Evolutionary conservation across 2,888 invertebrate species (phyloP).

Genomic region (Spatulosminthurus flaviceps): DNA sequence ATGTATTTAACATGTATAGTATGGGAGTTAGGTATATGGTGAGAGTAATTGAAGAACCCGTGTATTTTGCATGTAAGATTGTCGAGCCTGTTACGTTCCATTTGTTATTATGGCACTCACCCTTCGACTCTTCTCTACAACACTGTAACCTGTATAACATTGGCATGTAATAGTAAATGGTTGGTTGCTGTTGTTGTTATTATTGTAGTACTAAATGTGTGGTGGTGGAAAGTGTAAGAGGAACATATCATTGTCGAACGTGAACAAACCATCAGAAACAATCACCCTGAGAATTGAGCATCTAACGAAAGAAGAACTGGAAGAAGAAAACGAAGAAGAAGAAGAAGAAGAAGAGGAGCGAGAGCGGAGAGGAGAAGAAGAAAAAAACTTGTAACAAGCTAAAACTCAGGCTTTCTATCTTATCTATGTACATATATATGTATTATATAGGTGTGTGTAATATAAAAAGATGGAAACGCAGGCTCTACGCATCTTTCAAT

Average conservation of each 20-base stretch:
- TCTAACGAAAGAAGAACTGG: background rate
- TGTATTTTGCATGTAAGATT: conserved; percentile 18
- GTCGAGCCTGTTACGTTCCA: background rate
- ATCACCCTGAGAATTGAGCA: conserved; percentile 23
- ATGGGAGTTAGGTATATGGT: too few relatives aligned
- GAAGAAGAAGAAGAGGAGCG: too few relatives aligned
- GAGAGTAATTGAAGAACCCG: too few relatives aligned
- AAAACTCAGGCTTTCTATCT: background rate
- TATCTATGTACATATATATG: too few relatives aligned
- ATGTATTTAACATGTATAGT: too few relatives aligned
- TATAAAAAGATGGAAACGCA: background rate
- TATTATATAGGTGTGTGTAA: background rate
- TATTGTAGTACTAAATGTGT: too few relatives aligned
- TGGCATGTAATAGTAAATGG: background rate
- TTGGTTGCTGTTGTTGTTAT: too few relatives aligned
- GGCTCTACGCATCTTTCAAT: background rate
- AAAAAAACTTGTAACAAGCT: conserved; percentile 1
- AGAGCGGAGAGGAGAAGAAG: background rate
- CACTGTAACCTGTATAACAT: background rate
- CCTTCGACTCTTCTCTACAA: background rate
- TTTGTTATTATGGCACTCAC: background rate
- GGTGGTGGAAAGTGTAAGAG: background rate
- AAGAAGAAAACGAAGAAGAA: background rate
- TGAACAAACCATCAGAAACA: conserved; percentile 40
- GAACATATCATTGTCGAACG: conserved; percentile 43